Base-by-base conservation (phyloP, 2,888 invertebrate genomes). In the Mallateleia sp. region DNA sequence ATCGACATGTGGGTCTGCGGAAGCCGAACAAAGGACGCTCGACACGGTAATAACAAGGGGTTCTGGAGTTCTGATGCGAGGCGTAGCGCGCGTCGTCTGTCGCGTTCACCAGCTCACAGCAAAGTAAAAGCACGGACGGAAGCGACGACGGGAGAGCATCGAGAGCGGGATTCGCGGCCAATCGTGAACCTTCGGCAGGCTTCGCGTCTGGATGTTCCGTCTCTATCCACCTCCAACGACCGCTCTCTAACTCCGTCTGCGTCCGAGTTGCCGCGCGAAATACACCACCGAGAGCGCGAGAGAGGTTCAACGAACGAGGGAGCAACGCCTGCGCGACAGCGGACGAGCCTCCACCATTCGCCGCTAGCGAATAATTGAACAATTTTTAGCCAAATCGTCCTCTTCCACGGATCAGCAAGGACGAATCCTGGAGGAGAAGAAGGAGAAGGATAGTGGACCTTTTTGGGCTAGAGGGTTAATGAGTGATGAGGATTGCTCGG, bases 261-360 rank as follows among this genome's bases (percentile, higher is more conserved):
- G 82, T 82, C 85, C 66, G 85, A 84, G 83, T 88, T 87, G 75
- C 87, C 89, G 88, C 86, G 89, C 85, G 84, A 87, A 82, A 85
- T 72, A 77, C 75, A 81, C 84, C 75, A 78, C 83, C 83, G 77
- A 52, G 78, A 71, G 58, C 69, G 62, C 82, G 83, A 67, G 45
- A 89, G 90, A 91, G 92, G 94, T 94, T 94, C 94, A 94, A 94
- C 94, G 94, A 93, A 94, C 94, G 93, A 93, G 91, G 93, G 91
- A 92, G 87, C 89, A 89, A 92, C 94, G 94, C 94, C 90, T 93
- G 93, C 94, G 94, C 93, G 88, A 78, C 79, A 52, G 80, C 85
- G 22, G 91, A 91, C 89, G 90, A 62, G 75, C 91, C 87, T 85
- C 80, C 77, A 74, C 79, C 89, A 89, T 89, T 89, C 91, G 67